These are phyloP conservation scores for Didymodactylos carnosus DNA, from an alignment of 2,888 invertebrate species.

Conservation along the genomic window DNA sequence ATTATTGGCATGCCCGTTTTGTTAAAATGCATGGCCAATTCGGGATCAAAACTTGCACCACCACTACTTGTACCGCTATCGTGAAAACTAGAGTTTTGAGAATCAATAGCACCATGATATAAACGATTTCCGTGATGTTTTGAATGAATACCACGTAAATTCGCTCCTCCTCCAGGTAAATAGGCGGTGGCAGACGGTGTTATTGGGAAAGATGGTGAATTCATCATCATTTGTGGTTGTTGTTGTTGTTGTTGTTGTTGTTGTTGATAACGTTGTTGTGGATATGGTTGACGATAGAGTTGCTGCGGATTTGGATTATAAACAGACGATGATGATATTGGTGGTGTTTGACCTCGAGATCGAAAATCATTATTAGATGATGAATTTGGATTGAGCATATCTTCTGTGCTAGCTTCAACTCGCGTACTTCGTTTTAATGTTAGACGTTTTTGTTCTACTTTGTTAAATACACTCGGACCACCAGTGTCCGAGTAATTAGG, in stretches of 20 bases:
- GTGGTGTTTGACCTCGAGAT: too few species aligned
- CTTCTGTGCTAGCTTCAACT: background rate
- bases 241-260: background rate
- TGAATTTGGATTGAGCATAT: too few species aligned
- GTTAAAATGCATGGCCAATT: background rate
- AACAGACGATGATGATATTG: too few species aligned
- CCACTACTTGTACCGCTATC: slow-evolving; percentile 3
- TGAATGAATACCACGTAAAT: too few species aligned
- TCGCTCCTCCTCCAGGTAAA: too few species aligned
- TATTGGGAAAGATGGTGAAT: too few species aligned
- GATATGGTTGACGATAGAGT: background rate
- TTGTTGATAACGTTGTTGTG: background rate
- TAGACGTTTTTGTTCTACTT: background rate
- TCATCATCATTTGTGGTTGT: too few species aligned
- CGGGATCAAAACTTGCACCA: slow-evolving; percentile 8
- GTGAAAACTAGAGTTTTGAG: slow-evolving; percentile 7
- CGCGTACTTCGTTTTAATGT: background rate
- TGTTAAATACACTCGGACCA: too few species aligned
- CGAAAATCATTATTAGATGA: too few species aligned
- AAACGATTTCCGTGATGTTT: too few species aligned
- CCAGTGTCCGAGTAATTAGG: too few species aligned
- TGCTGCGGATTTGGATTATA: background rate
- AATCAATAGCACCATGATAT: background rate
- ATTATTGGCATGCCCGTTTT: background rate
- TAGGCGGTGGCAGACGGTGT: too few species aligned